Percentiles rank a stretch among this genome's conserved stretches.
Evolutionary conservation across 2,797 vertebrate genomes (phyloP).

Genomic region (Octomys mimax): DNA sequence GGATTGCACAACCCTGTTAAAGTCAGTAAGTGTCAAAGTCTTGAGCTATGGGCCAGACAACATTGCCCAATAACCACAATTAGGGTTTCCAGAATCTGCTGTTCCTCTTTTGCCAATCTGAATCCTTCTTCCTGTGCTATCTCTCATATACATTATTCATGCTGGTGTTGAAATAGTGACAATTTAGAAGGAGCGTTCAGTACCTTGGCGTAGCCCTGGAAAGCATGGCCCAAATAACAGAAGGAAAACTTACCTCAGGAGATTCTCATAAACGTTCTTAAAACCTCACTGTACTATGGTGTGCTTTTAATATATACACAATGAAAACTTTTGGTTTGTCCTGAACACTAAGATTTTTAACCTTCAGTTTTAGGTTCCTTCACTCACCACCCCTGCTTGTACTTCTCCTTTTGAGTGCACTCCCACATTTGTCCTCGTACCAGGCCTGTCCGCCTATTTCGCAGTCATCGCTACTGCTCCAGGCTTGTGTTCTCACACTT

Average conservation of each 20-base stretch:
- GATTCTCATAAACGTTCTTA: constrained; percentile 64
- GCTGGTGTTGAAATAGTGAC: constrained; percentile 69
- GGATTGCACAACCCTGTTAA: constrained; percentile 83
- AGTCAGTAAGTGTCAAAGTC: constrained; percentile 86
- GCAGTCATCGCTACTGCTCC: not conserved
- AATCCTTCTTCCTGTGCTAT: constrained; percentile 82
- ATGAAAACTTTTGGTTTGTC: constrained; percentile 31
- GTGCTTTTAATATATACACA: not conserved
- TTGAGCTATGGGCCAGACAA: constrained; percentile 86
- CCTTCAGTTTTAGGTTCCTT: constrained; percentile 67
- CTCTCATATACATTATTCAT: constrained; percentile 80
- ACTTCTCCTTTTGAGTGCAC: constrained; percentile 60
- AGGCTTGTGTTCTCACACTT: not conserved
- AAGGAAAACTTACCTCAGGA: constrained; percentile 56
- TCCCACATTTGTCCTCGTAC: constrained; percentile 16
- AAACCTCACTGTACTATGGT: constrained; percentile 33
- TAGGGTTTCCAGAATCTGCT: constrained; percentile 84
- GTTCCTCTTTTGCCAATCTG: constrained; percentile 86
- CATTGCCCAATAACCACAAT: constrained; percentile 87
- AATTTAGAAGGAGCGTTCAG: constrained; percentile 70
- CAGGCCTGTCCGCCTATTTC: not conserved
- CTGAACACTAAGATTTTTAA: constrained; percentile 27
- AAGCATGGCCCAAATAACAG: constrained; percentile 79
- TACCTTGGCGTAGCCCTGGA: constrained; percentile 57
- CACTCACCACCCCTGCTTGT: constrained; percentile 57